phyloP scores from a whole-genome alignment of 2,888 invertebrate species.

The Phania funesta region DNA sequence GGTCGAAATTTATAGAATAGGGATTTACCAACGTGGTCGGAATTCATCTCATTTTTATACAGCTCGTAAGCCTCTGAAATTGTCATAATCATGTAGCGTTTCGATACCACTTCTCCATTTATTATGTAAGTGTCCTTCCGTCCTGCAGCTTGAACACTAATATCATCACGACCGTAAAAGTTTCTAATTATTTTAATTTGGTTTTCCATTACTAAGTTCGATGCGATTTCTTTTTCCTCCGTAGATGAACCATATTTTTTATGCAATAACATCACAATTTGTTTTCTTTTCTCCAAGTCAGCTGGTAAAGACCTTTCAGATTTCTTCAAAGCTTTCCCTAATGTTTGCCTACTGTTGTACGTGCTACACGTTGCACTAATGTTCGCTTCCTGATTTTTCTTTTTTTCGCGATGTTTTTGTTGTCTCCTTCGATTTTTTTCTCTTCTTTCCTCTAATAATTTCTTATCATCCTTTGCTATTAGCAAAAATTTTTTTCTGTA shows the following conservation, averaged over 20 bases:
- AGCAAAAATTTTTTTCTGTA: conserved; percentile 12
- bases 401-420: background rate
- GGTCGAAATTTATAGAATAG: too few species aligned
- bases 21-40: too few species aligned
- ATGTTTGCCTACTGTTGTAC: conserved; percentile 6
- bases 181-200: background rate
- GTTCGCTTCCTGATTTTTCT: background rate
- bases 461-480: background rate
- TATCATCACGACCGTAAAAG: too few species aligned
- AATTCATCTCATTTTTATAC: too few species aligned
- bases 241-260: too few species aligned
- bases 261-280: too few species aligned
- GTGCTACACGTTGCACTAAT: background rate
- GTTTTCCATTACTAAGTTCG: conserved; percentile 6
- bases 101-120: too few species aligned
- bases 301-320: conserved; percentile 34
- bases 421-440: background rate
- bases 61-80: too few species aligned
- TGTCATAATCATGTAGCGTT: too few species aligned
- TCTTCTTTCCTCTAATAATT: conserved; percentile 15
- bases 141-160: too few species aligned
- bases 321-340: conserved; percentile 35
- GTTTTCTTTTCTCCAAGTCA: conserved; percentile 24
- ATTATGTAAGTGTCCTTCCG: too few species aligned
- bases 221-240: conserved; percentile 7